phyloP scores from a whole-genome alignment of 1,140 invertebrate species.

The Bombus difficillimus region DNA sequence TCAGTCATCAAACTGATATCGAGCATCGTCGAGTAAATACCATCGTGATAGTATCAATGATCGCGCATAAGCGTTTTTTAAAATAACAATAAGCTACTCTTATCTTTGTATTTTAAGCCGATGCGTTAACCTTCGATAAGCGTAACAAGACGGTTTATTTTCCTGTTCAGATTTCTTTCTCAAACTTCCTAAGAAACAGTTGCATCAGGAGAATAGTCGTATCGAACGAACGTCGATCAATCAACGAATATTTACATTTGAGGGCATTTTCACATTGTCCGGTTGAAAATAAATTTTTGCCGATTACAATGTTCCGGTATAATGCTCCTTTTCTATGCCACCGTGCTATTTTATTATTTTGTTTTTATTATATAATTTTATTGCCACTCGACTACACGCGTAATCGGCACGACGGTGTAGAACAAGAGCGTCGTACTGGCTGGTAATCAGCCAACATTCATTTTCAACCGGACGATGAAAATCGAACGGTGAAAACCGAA shows the following conservation, averaged over 20 bases:
- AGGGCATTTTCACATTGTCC: neutral
- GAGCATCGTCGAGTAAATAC: neutral
- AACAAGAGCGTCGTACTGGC: no score
- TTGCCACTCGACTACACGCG: no score
- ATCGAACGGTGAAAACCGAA: no score
- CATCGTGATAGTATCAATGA: conserved; percentile 5
- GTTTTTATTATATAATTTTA: no score
- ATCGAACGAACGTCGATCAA: neutral
- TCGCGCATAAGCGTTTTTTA: neutral
- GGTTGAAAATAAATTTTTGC: no score
- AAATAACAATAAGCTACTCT: neutral
- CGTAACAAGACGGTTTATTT: neutral
- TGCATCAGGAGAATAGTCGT: no score
- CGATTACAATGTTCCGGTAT: no score
- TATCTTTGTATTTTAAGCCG: neutral
- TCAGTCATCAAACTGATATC: neutral
- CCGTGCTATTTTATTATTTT: no score
- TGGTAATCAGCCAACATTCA: no score
- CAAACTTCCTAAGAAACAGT: neutral
- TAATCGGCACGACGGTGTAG: no score
- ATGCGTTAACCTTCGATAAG: conserved; percentile 15
- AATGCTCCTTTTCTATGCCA: no score
- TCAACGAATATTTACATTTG: neutral
- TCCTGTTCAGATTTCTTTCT: neutral
- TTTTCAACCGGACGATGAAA: no score